phyloP scores from a whole-genome alignment of 1,140 invertebrate genomes.

The Nephotettix cincticeps region DNA sequence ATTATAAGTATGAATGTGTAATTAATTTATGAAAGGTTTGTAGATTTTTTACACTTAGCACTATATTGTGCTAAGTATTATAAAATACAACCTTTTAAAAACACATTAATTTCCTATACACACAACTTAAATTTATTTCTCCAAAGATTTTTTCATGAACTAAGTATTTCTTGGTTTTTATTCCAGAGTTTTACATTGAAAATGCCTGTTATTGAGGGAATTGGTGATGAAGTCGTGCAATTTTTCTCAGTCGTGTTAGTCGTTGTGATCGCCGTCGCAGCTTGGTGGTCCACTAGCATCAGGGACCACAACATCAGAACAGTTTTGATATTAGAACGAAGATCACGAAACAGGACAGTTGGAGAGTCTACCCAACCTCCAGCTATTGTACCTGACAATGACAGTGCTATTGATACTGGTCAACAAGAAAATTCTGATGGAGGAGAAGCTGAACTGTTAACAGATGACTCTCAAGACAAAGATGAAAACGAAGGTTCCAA shows the following conservation, averaged over 20 bases:
- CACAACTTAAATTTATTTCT: no score
- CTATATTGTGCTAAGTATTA: no score
- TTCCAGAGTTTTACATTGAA: constrained; percentile 29
- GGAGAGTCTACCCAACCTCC: constrained; percentile 33
- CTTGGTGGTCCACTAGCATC: constrained; percentile 70
- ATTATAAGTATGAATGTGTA: no score
- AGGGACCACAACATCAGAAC: constrained; percentile 50
- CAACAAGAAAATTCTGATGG: constrained; percentile 6
- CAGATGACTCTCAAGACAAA: constrained; percentile 9
- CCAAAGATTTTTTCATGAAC: no score
- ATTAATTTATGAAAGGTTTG: no score
- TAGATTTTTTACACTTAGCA: no score
- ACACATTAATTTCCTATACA: no score
- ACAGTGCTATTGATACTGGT: constrained; percentile 10
- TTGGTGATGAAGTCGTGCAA: constrained; percentile 79
- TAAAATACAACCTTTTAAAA: no score
- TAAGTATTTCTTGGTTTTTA: no score
- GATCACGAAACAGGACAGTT: constrained; percentile 38
- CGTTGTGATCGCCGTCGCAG: constrained; percentile 60
- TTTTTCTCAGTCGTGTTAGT: constrained; percentile 64
- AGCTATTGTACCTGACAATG: neutral
- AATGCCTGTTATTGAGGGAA: constrained; percentile 72
- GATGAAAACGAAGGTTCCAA: constrained; percentile 3
- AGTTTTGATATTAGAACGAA: constrained; percentile 52
- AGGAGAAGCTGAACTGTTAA: neutral